Evolutionary conservation across 2,888 invertebrate genomes (phyloP).

Genomic region (Cephus pygmeus): DNA sequence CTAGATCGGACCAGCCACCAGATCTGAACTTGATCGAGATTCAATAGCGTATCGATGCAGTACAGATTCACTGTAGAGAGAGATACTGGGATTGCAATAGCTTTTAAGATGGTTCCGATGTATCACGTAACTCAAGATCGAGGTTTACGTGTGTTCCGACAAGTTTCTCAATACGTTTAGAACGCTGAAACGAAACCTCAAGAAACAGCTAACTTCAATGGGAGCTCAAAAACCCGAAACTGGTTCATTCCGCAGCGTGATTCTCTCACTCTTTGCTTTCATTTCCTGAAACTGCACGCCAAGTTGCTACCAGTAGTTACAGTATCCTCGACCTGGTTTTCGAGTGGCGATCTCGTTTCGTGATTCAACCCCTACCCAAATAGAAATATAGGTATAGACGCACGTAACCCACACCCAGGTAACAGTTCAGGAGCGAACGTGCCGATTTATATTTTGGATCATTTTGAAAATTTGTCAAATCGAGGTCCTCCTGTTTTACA

Average conservation of each 20-base stretch:
- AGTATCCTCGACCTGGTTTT: slow-evolving; percentile 11
- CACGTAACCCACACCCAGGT: background rate
- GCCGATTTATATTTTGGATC: background rate
- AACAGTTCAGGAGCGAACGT: background rate
- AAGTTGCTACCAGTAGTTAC: background rate
- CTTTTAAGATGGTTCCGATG: background rate
- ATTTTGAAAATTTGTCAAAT: background rate
- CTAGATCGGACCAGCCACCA: background rate
- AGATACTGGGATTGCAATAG: background rate
- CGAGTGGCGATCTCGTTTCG: background rate
- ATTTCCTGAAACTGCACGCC: background rate
- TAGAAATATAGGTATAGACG: background rate
- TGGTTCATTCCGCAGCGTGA: background rate
- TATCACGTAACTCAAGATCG: background rate
- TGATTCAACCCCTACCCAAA: background rate
- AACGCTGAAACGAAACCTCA: background rate
- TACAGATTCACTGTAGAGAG: background rate
- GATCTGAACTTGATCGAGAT: background rate
- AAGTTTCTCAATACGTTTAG: background rate
- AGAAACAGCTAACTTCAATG: background rate
- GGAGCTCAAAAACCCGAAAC: background rate
- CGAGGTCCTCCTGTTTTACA: background rate
- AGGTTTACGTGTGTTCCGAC: background rate
- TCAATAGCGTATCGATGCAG: background rate
- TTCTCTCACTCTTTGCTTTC: background rate